phyloP scores from a whole-genome alignment of 2,113 vertebrate genomes.

The Ciconia boyciana region DNA sequence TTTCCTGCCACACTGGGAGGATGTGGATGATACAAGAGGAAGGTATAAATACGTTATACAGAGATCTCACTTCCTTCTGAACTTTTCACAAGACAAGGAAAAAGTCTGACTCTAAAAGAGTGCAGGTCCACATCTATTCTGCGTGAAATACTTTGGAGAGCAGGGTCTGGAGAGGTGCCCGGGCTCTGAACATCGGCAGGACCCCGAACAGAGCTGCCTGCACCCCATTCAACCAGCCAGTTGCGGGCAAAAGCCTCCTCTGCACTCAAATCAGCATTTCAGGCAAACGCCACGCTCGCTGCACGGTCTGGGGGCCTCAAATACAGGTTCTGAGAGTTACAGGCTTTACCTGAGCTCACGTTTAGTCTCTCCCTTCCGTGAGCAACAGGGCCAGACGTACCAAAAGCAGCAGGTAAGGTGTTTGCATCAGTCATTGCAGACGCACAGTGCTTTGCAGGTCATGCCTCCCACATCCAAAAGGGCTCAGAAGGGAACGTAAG shows the following conservation, averaged over 20 bases:
- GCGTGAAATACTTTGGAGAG: background rate
- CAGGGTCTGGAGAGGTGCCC: background rate
- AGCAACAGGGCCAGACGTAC: too few relatives aligned
- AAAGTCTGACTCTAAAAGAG: too few relatives aligned
- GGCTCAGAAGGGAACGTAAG: background rate
- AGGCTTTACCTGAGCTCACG: background rate
- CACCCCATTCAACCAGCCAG: background rate
- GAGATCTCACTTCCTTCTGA: too few relatives aligned
- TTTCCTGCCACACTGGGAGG: background rate
- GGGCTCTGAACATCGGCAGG: background rate
- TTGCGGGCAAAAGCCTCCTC: background rate
- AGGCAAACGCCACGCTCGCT: background rate
- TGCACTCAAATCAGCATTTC: accelerated
- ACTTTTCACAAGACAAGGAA: background rate
- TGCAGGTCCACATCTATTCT: accelerated
- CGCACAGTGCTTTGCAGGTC: background rate
- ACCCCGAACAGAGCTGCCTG: background rate
- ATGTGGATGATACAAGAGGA: background rate
- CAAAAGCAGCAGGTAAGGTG: background rate
- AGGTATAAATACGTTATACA: background rate
- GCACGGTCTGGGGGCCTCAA: too few relatives aligned
- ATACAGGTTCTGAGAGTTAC: background rate
- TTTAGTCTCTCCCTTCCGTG: background rate
- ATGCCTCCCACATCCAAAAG: background rate
- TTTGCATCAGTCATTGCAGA: background rate